A percentile compares a stretch with the other conserved stretches of the same genome.
phyloP scores from a whole-genome alignment of 2,888 invertebrate genomes.

The Drosophila kuntzei region DNA sequence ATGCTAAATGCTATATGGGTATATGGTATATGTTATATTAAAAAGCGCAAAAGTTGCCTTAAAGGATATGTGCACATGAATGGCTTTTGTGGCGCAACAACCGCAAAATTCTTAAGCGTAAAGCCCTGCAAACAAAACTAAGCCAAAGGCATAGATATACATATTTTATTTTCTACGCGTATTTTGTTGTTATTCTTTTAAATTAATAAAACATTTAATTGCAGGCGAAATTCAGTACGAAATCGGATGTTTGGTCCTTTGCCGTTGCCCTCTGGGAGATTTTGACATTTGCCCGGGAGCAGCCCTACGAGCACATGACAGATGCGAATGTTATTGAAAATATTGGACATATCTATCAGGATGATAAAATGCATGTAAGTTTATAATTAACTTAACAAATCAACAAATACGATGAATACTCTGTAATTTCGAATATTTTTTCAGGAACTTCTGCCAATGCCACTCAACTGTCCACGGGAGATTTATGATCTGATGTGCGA shows the following conservation, averaged over 20 bases:
- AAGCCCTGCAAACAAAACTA: conserved; percentile 46
- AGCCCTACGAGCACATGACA: conserved; percentile 92
- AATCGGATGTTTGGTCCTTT: conserved; percentile 95
- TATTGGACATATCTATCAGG: conserved; percentile 91
- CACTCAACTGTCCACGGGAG: conserved; percentile 92
- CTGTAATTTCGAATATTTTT: conserved; percentile 4
- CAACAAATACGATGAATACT: neutral
- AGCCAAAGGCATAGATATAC: conserved; percentile 25
- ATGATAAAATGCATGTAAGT: conserved; percentile 90
- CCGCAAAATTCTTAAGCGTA: conserved; percentile 65
- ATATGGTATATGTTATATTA: conserved; percentile 45
- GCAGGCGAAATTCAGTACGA: conserved; percentile 92
- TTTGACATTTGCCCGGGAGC: conserved; percentile 92
- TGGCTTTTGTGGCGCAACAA: conserved; percentile 53
- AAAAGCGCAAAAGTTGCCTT: conserved; percentile 70
- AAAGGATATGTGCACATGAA: conserved; percentile 62
- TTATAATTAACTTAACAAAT: conserved; percentile 11
- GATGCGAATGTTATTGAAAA: conserved; percentile 94
- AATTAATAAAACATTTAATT: conserved; percentile 58
- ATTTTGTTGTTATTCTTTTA: neutral
- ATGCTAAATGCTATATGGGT: conserved; percentile 16
- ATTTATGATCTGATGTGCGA: conserved; percentile 94
- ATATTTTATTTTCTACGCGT: neutral
- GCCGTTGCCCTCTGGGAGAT: conserved; percentile 95
- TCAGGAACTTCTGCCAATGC: conserved; percentile 88